Evolutionary conservation across 2,888 invertebrate genomes (phyloP).

Genomic region (Campoletis raptor): DNA sequence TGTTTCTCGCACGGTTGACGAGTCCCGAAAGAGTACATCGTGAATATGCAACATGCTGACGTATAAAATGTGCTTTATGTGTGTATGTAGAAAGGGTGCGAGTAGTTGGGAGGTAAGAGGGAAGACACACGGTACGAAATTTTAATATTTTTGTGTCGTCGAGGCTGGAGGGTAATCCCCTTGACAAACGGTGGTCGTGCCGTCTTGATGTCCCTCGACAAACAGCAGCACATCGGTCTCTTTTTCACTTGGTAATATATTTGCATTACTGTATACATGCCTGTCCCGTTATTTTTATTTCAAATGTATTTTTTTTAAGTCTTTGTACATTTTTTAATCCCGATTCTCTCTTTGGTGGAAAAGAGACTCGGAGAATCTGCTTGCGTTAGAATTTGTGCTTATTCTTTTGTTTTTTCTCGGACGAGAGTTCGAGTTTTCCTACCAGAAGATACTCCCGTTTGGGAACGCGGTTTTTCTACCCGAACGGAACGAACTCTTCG

Average conservation of each 20-base stretch:
- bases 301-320: background rate
- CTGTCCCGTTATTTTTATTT: constrained; percentile 31
- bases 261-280: constrained; percentile 26
- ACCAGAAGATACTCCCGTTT: constrained; percentile 8
- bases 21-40: constrained; percentile 34
- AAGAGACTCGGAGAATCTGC: constrained; percentile 13
- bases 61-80: constrained; percentile 39
- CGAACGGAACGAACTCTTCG: background rate
- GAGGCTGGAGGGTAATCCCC: constrained; percentile 76
- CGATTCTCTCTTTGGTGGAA: background rate
- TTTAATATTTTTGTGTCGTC: constrained; percentile 78
- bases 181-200: constrained; percentile 80
- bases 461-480: constrained; percentile 2
- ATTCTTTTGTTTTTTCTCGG: constrained; percentile 9
- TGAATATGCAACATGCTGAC: constrained; percentile 39
- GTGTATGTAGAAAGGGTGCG: constrained; percentile 8
- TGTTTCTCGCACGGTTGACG: constrained; percentile 33
- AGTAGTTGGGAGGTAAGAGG: constrained; percentile 51
- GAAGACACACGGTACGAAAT: constrained; percentile 76
- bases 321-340: constrained; percentile 20
- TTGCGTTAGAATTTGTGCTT: constrained; percentile 14
- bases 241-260: constrained; percentile 73
- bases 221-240: constrained; percentile 77
- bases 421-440: constrained; percentile 23
- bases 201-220: constrained; percentile 80